These are phyloP conservation scores for Danio choprae DNA, from an alignment of 2,797 vertebrate species.

Conservation along the genomic window DNA sequence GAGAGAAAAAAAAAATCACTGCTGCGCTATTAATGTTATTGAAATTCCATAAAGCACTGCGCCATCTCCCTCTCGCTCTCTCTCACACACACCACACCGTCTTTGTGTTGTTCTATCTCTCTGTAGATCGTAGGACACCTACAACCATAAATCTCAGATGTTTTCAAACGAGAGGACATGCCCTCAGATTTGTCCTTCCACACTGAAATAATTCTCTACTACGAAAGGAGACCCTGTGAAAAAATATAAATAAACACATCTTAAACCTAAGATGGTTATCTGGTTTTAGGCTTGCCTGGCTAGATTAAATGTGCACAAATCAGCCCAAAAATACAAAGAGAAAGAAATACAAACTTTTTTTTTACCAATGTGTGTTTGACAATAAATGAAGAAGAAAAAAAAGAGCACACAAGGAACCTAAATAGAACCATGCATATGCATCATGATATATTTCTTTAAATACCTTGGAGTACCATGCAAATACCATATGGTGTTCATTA, in stretches of 20 bases:
- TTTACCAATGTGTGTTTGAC: no score
- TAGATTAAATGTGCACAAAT: neutral
- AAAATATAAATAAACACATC: no score
- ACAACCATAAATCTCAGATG: conserved; percentile 19
- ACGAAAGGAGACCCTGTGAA: conserved; percentile 18
- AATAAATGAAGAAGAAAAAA: no score
- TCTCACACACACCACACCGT: conserved; percentile 30
- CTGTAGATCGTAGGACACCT: conserved; percentile 6
- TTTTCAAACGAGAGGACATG: conserved; percentile 12
- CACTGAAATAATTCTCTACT: conserved; percentile 20
- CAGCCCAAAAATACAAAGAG: neutral
- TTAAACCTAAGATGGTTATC: neutral
- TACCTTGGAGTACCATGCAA: no score
- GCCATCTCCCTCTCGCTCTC: conserved; percentile 42
- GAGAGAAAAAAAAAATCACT: conserved; percentile 67
- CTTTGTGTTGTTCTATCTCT: conserved; percentile 8
- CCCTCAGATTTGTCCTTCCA: conserved; percentile 7
- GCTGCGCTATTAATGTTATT: conserved; percentile 65
- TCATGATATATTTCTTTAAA: no score
- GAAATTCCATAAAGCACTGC: conserved; percentile 66
- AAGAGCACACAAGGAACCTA: no score
- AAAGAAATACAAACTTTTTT: no score
- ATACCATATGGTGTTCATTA: no score
- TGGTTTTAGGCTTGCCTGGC: neutral
- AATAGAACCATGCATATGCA: no score